These are phyloP conservation scores for Nettapus auritus DNA, from an alignment of 2,113 vertebrate species.

Conservation along the genomic window DNA sequence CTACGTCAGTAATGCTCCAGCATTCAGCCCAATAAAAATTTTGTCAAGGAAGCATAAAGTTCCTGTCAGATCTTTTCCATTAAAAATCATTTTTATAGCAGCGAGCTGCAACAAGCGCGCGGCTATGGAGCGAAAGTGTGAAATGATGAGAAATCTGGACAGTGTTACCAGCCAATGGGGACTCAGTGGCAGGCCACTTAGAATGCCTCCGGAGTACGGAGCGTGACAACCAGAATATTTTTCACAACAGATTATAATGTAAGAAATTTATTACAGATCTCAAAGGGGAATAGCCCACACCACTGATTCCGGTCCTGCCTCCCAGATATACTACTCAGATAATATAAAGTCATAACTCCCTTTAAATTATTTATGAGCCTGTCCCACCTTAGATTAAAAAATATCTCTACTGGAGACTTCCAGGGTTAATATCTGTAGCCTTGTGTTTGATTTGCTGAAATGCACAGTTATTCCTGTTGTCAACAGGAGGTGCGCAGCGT, in stretches of 20 bases:
- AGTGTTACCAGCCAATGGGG: conserved; percentile 52
- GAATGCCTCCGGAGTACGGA: conserved; percentile 35
- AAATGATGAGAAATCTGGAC: conserved; percentile 57
- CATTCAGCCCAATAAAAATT: conserved; percentile 64
- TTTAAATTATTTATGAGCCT: conserved; percentile 56
- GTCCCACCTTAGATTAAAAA: conserved; percentile 39
- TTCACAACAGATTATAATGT: conserved; percentile 20
- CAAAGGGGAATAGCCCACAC: background rate
- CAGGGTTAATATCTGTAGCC: conserved; percentile 24
- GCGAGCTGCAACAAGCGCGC: background rate
- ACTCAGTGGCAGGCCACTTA: conserved; percentile 41
- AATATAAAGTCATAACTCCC: conserved; percentile 31
- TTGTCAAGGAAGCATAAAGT: conserved; percentile 51
- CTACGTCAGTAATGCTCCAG: conserved; percentile 23
- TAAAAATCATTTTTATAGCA: conserved; percentile 58
- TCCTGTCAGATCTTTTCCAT: conserved; percentile 52
- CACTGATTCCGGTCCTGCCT: background rate
- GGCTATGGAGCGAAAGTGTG: conserved; percentile 27
- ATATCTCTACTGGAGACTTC: background rate
- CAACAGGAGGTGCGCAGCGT: background rate
- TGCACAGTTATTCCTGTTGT: background rate
- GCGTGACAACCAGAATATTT: background rate
- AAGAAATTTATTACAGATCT: conserved; percentile 38
- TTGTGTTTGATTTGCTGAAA: conserved; percentile 25
- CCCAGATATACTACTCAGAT: conserved; percentile 25